Base-by-base conservation (phyloP, 1,140 invertebrate species). In the Drosophila insularis region DNA sequence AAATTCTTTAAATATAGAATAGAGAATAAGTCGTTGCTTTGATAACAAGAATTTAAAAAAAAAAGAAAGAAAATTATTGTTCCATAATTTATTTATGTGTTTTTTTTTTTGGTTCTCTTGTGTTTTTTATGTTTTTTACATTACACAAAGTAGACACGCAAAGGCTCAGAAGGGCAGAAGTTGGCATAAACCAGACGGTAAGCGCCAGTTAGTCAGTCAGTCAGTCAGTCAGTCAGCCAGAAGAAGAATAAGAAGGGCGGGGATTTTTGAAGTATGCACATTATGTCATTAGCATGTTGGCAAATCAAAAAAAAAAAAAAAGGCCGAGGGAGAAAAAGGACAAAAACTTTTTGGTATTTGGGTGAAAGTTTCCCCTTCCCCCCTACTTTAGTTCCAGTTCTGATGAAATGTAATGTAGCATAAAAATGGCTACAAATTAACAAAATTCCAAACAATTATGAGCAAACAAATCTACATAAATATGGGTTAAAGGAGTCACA, bases 231-330 rank as follows among this genome's bases (percentile, higher is more conserved):
- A 43, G 27, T 27, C 27, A 27, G 27, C 5, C 27, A 27, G 27
- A 27, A 27, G 55, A 32, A 32, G 8, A 32, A 32, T 5, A 35
- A 0, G 35, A 4, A 53, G 72, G 75, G 78, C 69, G 60, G 72
- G 72, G 78, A 66, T 72, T 81, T 78, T 61, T 89, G 80, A 89
- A 89, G 85, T 89, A 89, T 84, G 80, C 81, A 86, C 85, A 89
- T 89, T 89, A 89, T 89, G 84, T 89, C 84, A 89, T 89, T 89
- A 89, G 84, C 84, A 89, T 89, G 85, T 78, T 89, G 85, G 80
- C 77, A 23, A 89, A 87, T 78, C 79, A 68, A 87, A 80, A 78
- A 70, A 70, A 70, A 64, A 67, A 43, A 73, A 63, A 78, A 74
- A 39, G n/a, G n/a, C n/a, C n/a, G 27, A 5, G 5, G 27, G 0